Conservation (phyloP, 2,113 vertebrate species). For the Macrotis lagotis region DNA sequence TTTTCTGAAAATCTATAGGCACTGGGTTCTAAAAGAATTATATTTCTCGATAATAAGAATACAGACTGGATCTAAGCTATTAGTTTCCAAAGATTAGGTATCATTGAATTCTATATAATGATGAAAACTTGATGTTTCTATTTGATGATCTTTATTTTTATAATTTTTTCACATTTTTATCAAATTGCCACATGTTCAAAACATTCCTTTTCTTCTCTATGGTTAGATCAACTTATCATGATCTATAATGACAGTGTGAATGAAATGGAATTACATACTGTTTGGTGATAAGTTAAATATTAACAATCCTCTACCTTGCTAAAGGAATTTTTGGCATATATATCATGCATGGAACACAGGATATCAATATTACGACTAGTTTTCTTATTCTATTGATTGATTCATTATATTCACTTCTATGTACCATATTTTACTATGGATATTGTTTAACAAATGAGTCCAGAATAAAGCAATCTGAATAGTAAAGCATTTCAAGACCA, state of each 20-base stretch:
- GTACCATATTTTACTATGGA: background rate
- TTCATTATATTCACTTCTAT: background rate
- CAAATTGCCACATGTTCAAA: slow-evolving; percentile 27
- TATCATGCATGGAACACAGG: background rate
- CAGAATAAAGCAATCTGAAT: background rate
- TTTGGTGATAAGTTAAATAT: background rate
- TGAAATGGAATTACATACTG: background rate
- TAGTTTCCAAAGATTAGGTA: background rate
- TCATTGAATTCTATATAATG: background rate
- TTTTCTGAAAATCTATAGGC: background rate
- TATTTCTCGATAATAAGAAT: background rate
- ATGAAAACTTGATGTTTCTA: background rate
- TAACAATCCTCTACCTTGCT: background rate
- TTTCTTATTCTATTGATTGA: background rate
- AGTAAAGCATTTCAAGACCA: background rate
- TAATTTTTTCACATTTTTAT: background rate
- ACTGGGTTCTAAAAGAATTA: background rate
- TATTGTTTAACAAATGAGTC: background rate
- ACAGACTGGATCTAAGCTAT: background rate
- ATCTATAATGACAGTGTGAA: background rate
- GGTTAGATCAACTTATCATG: background rate
- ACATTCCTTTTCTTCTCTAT: slow-evolving; percentile 10
- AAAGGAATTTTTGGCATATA: background rate
- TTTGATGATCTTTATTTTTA: background rate
- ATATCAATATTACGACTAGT: background rate